phyloP scores from a whole-genome alignment of 2,113 vertebrate species.

The Coturnix japonica region DNA sequence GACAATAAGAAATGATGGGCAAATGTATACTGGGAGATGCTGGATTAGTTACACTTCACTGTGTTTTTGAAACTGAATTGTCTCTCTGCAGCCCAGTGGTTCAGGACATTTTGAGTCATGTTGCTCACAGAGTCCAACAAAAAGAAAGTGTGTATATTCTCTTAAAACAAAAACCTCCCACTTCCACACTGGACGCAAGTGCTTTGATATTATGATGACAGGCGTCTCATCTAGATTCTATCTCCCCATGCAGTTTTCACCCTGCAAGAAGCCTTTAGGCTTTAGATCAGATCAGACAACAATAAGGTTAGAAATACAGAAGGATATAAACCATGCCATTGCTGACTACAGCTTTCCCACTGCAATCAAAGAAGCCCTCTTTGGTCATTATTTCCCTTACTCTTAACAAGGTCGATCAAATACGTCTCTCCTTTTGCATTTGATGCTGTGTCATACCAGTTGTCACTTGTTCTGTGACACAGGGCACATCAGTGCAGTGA shows the following conservation, averaged over 20 bases:
- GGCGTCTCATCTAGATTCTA: background rate
- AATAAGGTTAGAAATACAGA: background rate
- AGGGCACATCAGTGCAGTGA: background rate
- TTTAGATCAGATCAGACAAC: constrained; percentile 1
- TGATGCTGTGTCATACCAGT: background rate
- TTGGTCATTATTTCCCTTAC: background rate
- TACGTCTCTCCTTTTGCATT: background rate
- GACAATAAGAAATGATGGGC: background rate
- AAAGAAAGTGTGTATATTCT: background rate
- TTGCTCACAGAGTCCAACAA: background rate
- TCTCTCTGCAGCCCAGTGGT: background rate
- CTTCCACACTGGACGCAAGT: background rate
- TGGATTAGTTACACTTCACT: background rate
- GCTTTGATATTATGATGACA: constrained; percentile 9
- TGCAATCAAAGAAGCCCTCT: background rate
- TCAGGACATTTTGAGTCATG: background rate
- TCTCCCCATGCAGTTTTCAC: constrained; percentile 47
- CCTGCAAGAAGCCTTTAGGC: background rate
- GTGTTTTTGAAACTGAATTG: background rate
- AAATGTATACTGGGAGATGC: background rate
- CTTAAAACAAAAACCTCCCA: background rate
- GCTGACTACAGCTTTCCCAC: background rate
- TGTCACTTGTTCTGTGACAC: background rate
- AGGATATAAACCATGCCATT: background rate
- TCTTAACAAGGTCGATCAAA: background rate